phyloP scores from a whole-genome alignment of 2,797 vertebrate species.

The Aphelocoma californica region DNA sequence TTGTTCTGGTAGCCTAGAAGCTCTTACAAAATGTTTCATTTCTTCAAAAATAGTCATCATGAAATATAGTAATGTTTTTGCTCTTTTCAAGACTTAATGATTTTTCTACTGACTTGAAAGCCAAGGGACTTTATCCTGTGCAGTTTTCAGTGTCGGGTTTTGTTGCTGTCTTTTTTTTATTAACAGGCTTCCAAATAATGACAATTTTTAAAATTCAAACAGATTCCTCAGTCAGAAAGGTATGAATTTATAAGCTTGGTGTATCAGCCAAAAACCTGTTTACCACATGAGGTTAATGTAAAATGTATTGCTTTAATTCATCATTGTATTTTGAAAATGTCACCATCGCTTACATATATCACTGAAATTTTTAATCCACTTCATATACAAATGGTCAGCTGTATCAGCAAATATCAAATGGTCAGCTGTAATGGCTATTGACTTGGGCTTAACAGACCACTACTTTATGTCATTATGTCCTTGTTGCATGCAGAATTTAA shows the following conservation, averaged over 20 bases:
- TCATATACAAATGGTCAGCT: background rate
- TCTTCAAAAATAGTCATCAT: background rate
- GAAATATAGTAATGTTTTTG: background rate
- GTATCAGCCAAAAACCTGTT: background rate
- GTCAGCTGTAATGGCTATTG: background rate
- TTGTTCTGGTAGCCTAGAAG: background rate
- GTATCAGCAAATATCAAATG: background rate
- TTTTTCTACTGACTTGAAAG: background rate
- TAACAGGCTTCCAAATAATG: background rate
- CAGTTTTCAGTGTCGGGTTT: background rate
- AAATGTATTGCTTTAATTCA: background rate
- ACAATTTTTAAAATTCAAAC: background rate
- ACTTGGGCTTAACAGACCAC: background rate
- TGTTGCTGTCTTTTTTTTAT: background rate
- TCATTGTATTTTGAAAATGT: background rate
- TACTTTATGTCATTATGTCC: background rate
- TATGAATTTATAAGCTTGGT: background rate
- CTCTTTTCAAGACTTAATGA: background rate
- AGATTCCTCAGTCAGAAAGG: background rate
- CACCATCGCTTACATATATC: too few species aligned
- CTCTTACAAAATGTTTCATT: background rate
- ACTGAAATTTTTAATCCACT: background rate
- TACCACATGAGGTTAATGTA: background rate
- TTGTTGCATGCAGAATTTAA: background rate
- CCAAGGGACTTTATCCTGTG: background rate